These are phyloP conservation scores for Drosophila nebulosa DNA, from an alignment of 1,140 invertebrate genomes.

Conservation along the genomic window DNA sequence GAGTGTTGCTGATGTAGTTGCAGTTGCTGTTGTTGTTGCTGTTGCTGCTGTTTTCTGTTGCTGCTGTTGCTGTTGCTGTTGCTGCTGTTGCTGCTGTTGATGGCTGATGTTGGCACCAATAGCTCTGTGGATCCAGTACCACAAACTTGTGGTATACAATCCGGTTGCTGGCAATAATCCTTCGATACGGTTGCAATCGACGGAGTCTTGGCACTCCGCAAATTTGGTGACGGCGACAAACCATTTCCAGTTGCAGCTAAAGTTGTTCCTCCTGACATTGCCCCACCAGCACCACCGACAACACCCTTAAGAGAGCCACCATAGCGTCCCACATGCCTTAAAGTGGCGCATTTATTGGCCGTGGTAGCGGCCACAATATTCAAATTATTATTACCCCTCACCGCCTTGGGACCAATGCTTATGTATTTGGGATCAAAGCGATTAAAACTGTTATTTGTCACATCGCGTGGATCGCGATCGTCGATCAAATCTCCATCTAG, in stretches of 20 bases:
- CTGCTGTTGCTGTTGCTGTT: slow-evolving; percentile 12
- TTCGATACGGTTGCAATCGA: slow-evolving; percentile 80
- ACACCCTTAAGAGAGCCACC: slow-evolving; percentile 81
- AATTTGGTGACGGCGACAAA: slow-evolving; percentile 68
- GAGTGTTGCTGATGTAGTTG: slow-evolving; percentile 9
- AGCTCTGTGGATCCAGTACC: slow-evolving; percentile 52
- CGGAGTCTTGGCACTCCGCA: slow-evolving; percentile 76
- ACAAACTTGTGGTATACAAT: slow-evolving; percentile 71
- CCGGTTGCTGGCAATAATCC: slow-evolving; percentile 78
- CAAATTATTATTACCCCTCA: slow-evolving; percentile 80
- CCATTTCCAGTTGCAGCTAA: neutral
- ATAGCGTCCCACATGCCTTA: slow-evolving; percentile 79
- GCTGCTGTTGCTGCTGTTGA: slow-evolving; percentile 1
- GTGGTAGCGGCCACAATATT: slow-evolving; percentile 64
- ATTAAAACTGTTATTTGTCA: slow-evolving; percentile 82
- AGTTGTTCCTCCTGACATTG: neutral
- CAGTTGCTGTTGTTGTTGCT: slow-evolving; percentile 7
- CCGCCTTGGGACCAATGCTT: slow-evolving; percentile 84
- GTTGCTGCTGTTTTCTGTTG: too few species aligned
- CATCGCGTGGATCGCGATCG: slow-evolving; percentile 79
- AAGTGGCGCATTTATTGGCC: slow-evolving; percentile 75
- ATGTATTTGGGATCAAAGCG: slow-evolving; percentile 85
- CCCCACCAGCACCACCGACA: neutral
- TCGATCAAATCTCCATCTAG: slow-evolving; percentile 52
- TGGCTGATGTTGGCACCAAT: slow-evolving; percentile 7